Conservation (phyloP, 2,888 invertebrate genomes). For the Drosophila kokeensis region DNA sequence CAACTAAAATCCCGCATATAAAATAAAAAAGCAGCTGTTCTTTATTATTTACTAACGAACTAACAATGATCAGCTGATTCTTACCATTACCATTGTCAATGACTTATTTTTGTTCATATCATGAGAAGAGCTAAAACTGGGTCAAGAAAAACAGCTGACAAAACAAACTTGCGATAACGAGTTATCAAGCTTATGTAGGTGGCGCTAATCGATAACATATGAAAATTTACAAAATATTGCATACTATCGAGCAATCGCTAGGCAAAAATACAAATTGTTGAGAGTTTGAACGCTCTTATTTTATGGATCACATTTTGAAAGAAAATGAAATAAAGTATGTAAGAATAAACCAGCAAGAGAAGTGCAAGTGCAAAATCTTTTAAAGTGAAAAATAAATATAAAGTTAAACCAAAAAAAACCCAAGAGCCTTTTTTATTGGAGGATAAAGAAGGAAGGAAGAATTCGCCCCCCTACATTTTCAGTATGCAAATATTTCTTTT, state of each 20-base stretch:
- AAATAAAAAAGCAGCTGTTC: background rate
- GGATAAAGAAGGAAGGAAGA: too few species aligned
- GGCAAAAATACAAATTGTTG: background rate
- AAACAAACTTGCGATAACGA: background rate
- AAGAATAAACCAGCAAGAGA: too few species aligned
- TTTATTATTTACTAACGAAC: background rate
- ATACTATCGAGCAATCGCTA: background rate
- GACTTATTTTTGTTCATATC: background rate
- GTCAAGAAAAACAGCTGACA: background rate
- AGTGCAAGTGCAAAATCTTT: too few species aligned
- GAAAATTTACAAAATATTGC: background rate
- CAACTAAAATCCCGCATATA: background rate
- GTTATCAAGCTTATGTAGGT: background rate
- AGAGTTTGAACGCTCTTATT: background rate
- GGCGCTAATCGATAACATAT: background rate
- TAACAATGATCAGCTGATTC: background rate
- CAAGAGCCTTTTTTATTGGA: too few species aligned
- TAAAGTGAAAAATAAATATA: too few species aligned
- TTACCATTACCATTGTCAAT: background rate
- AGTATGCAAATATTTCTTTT: too few species aligned
- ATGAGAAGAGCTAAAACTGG: background rate
- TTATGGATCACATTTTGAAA: background rate
- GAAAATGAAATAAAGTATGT: too few species aligned
- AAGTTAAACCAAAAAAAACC: too few species aligned
- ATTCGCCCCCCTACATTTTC: too few species aligned